Evolutionary conservation across 2,888 invertebrate species (phyloP).

Genomic region (Volucella zonaria): DNA sequence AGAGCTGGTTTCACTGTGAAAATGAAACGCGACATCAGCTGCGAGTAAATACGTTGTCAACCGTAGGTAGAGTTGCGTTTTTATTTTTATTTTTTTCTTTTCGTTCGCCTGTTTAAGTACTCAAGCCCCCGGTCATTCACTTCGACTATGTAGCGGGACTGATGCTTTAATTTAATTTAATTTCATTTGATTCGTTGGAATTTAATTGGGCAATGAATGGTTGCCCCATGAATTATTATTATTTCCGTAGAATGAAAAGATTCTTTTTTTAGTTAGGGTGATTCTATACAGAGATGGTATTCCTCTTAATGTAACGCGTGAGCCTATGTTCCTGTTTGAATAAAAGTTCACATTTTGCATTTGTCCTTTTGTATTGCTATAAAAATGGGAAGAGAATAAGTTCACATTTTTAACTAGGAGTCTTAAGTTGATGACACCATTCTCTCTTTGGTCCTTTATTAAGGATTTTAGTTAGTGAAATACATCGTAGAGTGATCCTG

Average conservation of each 20-base stretch:
- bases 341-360: no score
- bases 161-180: conserved; percentile 48
- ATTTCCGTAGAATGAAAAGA: not conserved
- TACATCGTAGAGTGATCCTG: no score
- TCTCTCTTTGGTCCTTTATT: no score
- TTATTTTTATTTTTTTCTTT: conserved; percentile 2
- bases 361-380: no score
- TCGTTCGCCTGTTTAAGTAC: conserved; percentile 22
- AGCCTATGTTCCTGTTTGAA: no score
- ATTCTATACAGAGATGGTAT: no score
- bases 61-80: conserved; percentile 44
- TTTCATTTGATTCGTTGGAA: conserved; percentile 41
- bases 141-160: conserved; percentile 23
- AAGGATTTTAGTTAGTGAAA: no score
- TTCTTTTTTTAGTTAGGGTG: not conserved
- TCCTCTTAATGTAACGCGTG: no score
- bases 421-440: no score
- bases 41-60: conserved; percentile 59
- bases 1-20: conserved; percentile 23
- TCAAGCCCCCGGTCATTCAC: conserved; percentile 51
- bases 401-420: no score
- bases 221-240: conserved; percentile 14
- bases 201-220: conserved; percentile 45
- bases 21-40: conserved; percentile 43
- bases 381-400: no score